A percentile compares a stretch with the other conserved stretches of the same genome.
phyloP scores from a whole-genome alignment of 1,140 invertebrate genomes.

The Harpegnathos saltator region DNA sequence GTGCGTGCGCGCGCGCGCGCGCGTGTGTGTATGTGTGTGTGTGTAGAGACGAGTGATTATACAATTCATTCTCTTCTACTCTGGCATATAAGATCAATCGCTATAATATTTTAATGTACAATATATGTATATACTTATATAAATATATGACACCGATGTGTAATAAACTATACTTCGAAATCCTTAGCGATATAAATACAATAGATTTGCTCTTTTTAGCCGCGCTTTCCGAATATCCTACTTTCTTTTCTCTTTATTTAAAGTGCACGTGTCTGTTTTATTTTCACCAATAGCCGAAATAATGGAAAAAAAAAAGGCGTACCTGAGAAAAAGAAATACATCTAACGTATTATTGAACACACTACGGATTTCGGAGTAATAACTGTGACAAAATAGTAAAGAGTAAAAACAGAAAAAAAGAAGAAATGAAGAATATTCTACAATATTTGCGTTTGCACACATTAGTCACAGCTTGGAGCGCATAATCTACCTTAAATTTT shows the following conservation, averaged over 20 bases:
- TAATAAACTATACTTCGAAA: conserved; percentile 50
- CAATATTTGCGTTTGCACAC: conserved; percentile 16
- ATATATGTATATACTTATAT: conserved; percentile 48
- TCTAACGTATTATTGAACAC: not conserved
- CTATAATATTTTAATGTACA: conserved; percentile 54
- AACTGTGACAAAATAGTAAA: conserved; percentile 11
- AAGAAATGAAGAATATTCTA: conserved; percentile 21
- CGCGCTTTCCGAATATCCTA: not conserved
- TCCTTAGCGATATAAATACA: conserved; percentile 14
- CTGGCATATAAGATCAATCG: conserved; percentile 22
- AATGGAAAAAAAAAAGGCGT: not conserved
- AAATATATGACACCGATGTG: conserved; percentile 41
- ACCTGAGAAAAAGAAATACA: conserved; percentile 28
- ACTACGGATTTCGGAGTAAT: conserved; percentile 19
- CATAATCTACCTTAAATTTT: not conserved
- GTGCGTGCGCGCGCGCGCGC: too few species aligned
- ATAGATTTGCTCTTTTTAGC: conserved; percentile 30
- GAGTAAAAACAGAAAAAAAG: conserved; percentile 8
- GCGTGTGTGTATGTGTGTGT: not conserved
- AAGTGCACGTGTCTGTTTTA: not conserved
- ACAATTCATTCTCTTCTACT: conserved; percentile 34
- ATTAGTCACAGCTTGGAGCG: conserved; percentile 30
- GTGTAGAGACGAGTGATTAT: conserved; percentile 14
- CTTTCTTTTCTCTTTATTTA: not conserved
- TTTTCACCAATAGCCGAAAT: conserved; percentile 17